These are phyloP conservation scores for Pandemis corylana DNA, from an alignment of 2,888 invertebrate species.

Conservation along the genomic window DNA sequence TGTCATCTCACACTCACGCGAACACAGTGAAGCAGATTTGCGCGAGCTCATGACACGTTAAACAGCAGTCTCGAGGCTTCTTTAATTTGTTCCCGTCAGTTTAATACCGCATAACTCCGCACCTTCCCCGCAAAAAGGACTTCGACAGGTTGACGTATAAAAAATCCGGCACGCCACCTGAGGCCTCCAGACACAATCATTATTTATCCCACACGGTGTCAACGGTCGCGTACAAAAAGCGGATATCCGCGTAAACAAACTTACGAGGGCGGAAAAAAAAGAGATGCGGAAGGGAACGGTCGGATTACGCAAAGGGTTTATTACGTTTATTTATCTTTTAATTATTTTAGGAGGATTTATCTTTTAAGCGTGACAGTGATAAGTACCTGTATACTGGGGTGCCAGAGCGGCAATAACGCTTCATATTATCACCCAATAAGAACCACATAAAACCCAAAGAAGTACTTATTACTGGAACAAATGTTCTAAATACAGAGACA, in stretches of 20 bases:
- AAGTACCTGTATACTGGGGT: not conserved
- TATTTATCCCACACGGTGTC: slow-evolving; percentile 53
- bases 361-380: not conserved
- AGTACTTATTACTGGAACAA: too few species aligned
- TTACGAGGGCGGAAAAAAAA: slow-evolving; percentile 48
- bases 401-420: not conserved
- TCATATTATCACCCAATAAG: not conserved
- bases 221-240: slow-evolving; percentile 46
- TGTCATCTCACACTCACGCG: too few species aligned
- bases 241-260: slow-evolving; percentile 52
- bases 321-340: slow-evolving; percentile 6
- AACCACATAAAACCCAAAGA: too few species aligned
- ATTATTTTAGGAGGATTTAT: slow-evolving; percentile 9
- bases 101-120: not conserved
- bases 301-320: slow-evolving; percentile 18
- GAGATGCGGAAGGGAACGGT: slow-evolving; percentile 38
- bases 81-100: not conserved
- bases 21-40: too few species aligned
- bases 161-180: slow-evolving; percentile 50
- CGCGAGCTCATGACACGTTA: too few species aligned
- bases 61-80: too few species aligned
- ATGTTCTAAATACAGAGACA: too few species aligned
- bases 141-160: slow-evolving; percentile 40
- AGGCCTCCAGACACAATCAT: slow-evolving; percentile 55
- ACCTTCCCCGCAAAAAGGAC: not conserved